Base-by-base conservation (phyloP, 2,888 invertebrate genomes). In the Pocota personata region DNA sequence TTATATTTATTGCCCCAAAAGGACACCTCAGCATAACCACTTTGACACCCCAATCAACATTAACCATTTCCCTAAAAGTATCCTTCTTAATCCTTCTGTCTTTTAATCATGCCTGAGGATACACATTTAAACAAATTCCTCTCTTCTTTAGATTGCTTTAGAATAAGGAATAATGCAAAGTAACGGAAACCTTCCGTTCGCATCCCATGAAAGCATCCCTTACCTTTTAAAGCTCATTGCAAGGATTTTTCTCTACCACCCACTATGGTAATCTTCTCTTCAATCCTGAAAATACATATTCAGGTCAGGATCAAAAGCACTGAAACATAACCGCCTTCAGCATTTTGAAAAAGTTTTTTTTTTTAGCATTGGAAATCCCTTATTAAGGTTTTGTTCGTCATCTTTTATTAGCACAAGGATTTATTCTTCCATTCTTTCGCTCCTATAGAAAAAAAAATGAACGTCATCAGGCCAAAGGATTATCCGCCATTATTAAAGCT, bases 231-330 rank as follows among this genome's bases (percentile, higher is more conserved):
- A 19, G 46, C 27, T 24, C 57, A 76, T 76, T 57, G 57, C 37
- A 35, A 14, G 57, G 16, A 57, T 66, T 35, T 48, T n/a, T 24
- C 24, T 8, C 35, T 14, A 30, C 55, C 55, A 12, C 8, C 24
- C 12, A 8, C 64, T 5, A n/a, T 7, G 0, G 8, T 27, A 27
- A 6, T 37, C 10, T 16, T 19, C 35, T 16, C 48, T 21, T 72
- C 35, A 58, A n/a, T 14, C 32, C 19, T 58, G 46, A 21, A 50
- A 55, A 73, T 67, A n/a, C n/a, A n/a, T n/a, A 82, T 82, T 69
- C 46, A 72, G 77, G 77, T 60, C 83, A 78, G 72, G 78, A 83
- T 83, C 83, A 78, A 78, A 83, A 58, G 67, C 72, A 83, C 60
- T 78, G 72, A 55, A 67, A 66, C 40, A 83, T 72, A 78, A 83